A percentile compares a stretch with the other conserved stretches of the same genome.
Conservation (phyloP, 2,797 vertebrate species). For the Onychomys torridus region DNA sequence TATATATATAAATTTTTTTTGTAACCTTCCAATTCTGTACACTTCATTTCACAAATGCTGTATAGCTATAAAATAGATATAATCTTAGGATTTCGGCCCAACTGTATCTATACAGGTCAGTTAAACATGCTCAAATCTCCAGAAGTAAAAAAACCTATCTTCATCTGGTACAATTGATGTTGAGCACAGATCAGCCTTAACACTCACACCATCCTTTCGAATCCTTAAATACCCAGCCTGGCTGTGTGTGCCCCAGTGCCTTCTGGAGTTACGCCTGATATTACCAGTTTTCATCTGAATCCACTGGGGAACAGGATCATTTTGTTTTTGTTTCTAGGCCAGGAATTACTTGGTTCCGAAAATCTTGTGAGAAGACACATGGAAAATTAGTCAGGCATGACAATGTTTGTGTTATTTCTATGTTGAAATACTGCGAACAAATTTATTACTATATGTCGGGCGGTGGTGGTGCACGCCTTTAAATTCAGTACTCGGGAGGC, state of each 20-base stretch:
- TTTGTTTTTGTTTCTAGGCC: neutral
- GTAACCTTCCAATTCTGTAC: neutral
- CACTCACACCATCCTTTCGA: neutral
- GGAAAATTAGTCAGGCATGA: neutral
- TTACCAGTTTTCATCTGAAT: neutral
- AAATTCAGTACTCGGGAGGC: too few relatives aligned
- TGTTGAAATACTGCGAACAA: neutral
- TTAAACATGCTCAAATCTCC: neutral
- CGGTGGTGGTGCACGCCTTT: too few relatives aligned
- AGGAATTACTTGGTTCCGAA: neutral
- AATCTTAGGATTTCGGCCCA: constrained; percentile 30
- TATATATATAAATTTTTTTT: too few relatives aligned
- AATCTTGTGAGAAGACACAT: neutral
- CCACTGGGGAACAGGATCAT: neutral
- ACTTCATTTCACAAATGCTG: constrained; percentile 14
- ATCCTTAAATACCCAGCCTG: neutral
- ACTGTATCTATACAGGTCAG: neutral
- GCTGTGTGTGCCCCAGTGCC: neutral
- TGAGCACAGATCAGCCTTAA: neutral
- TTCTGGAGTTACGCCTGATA: neutral
- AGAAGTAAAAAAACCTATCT: neutral
- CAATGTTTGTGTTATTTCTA: neutral
- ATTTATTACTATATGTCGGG: constrained; percentile 31
- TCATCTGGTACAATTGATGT: neutral
- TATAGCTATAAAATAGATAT: neutral